These are phyloP conservation scores for Ooceraea biroi DNA, from an alignment of 1,140 invertebrate species.

Conservation along the genomic window DNA sequence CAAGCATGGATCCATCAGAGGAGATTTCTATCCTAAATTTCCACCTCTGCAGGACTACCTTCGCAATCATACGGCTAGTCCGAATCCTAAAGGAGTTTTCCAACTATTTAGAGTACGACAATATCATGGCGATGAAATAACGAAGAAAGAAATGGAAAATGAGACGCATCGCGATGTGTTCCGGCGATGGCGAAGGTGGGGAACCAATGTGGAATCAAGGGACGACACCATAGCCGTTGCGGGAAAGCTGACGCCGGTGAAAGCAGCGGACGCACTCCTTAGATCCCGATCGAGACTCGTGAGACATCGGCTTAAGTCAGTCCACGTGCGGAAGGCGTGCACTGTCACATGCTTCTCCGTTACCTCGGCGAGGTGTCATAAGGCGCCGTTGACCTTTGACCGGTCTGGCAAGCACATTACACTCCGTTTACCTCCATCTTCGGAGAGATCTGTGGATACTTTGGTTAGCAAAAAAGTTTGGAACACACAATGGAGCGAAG, in stretches of 20 bases:
- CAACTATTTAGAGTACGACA: slow-evolving; percentile 38
- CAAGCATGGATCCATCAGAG: not conserved
- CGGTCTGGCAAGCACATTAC: not conserved
- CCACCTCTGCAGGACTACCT: not conserved
- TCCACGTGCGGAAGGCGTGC: slow-evolving; percentile 73
- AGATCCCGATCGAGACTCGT: slow-evolving; percentile 73
- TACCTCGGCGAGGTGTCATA: slow-evolving; percentile 5
- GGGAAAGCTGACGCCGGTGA: slow-evolving; percentile 83
- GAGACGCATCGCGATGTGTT: slow-evolving; percentile 58
- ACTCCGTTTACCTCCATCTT: not conserved
- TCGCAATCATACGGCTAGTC: not conserved
- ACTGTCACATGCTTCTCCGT: slow-evolving; percentile 40
- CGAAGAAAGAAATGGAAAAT: slow-evolving; percentile 57
- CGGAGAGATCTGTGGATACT: not conserved
- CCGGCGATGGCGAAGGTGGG: slow-evolving; percentile 61
- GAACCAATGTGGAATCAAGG: slow-evolving; percentile 68
- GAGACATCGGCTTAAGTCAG: slow-evolving; percentile 69
- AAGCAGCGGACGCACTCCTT: slow-evolving; percentile 76
- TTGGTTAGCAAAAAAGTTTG: not conserved
- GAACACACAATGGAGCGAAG: not conserved
- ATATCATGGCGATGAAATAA: not conserved
- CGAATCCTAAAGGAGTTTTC: slow-evolving; percentile 15
- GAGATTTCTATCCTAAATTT: not conserved
- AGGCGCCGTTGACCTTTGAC: not conserved
- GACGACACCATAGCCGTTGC: slow-evolving; percentile 63